Conservation (phyloP, 2,888 invertebrate genomes). For the Athetis lepigone region DNA sequence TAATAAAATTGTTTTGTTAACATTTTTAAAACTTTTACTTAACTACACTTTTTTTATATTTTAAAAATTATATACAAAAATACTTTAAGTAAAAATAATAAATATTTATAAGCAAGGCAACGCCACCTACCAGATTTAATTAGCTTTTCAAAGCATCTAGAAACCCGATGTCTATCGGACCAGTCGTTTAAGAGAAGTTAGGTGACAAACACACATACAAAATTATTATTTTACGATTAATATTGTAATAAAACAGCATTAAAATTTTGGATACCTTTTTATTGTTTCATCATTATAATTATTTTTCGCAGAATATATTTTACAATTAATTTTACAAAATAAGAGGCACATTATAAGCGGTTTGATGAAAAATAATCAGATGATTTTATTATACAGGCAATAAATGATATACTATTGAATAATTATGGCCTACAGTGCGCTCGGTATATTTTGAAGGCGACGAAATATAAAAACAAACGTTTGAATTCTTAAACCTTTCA, state of each 20-base stretch:
- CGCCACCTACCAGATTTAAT: too few relatives aligned
- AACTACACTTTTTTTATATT: too few relatives aligned
- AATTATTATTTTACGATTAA: too few relatives aligned
- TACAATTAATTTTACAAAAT: conserved; percentile 41
- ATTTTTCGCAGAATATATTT: conserved; percentile 33
- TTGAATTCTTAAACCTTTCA: neutral
- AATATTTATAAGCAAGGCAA: too few relatives aligned
- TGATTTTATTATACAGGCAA: neutral
- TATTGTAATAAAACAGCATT: conserved; percentile 15
- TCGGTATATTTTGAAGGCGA: neutral
- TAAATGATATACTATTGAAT: neutral
- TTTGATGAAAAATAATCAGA: conserved; percentile 13
- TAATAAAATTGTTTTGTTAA: too few relatives aligned
- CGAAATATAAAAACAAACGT: neutral
- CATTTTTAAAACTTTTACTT: too few relatives aligned
- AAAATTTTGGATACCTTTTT: conserved; percentile 37
- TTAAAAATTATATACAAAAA: too few relatives aligned
- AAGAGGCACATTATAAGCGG: conserved; percentile 32
- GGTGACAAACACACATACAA: too few relatives aligned
- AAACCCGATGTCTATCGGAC: too few relatives aligned
- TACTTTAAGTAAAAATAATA: too few relatives aligned
- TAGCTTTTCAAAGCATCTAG: too few relatives aligned
- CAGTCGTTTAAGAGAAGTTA: too few relatives aligned
- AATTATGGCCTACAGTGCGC: neutral
- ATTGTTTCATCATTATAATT: conserved; percentile 37